Evolutionary conservation across 2,113 vertebrate species (phyloP), one percentile per base, ranked within the genome.

Genomic region (Entosphenus tridentatus): DNA sequence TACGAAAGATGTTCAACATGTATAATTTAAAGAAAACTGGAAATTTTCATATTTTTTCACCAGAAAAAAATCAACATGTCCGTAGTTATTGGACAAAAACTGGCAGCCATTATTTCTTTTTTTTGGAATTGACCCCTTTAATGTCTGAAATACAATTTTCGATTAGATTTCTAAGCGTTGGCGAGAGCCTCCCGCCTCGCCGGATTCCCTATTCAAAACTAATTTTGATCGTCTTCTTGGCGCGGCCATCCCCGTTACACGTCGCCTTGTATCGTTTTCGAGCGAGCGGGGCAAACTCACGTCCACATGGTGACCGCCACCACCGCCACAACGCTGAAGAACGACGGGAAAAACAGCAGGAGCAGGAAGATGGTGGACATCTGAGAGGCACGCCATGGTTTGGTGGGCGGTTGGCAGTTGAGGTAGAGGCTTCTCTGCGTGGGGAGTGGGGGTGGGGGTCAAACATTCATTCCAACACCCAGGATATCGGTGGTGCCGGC

Each of bases 301-400:
- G 82, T 86, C 93, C 89, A 96, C 75, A 95, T 77, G 62, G 83
- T 85, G 72, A 84, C 91, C 55, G 83, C 86, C 72, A 89, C 79
- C 74, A 86, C 88, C 57, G 93, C 3, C 0, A 86, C 82, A 0
- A 86, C 79, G 0, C 89, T 84, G 68, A 96, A 78, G 78, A 96
- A 96, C n/a, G 82, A 84, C 0, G 93, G 93, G 78, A 89, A 89
- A 76, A 85, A 96, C 58, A 96, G 85, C 17, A 96, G 82, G 0
- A 85, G 84, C 77, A 89, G 80, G 79, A 98, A 98, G 72, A 87
- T 12, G 0, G 87, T 93, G 74, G 77, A 86, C 93, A 96, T 98
- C 73, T 78, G 87, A 9, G 84, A 88, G 0, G 87, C 87, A 62
- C 83, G 80, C 87, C 93, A 98, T 1, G 84, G 85, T 73, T 81